Conservation (phyloP, 2,888 invertebrate genomes). For the Nysson spinosus region DNA sequence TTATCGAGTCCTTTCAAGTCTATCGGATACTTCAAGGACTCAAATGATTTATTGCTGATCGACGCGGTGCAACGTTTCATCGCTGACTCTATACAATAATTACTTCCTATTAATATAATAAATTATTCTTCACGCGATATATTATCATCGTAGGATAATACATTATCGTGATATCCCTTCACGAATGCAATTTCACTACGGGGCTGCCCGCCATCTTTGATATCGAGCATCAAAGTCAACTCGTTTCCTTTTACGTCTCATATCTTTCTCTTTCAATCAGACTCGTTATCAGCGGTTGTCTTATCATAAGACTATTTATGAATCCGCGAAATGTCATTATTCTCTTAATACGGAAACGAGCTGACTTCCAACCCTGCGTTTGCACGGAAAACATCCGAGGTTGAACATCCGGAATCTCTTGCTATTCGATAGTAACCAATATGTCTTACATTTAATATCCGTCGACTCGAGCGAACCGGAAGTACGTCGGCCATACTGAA, state of each 20-base stretch:
- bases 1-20: too few species aligned
- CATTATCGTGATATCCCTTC: slow-evolving; percentile 21
- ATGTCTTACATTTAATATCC: slow-evolving; percentile 40
- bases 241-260: slow-evolving; percentile 12
- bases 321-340: too few species aligned
- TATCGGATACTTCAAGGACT: neutral
- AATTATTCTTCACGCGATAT: slow-evolving; percentile 42
- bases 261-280: neutral
- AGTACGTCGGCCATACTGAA: neutral
- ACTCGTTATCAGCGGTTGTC: neutral
- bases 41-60: slow-evolving; percentile 30
- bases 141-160: slow-evolving; percentile 28
- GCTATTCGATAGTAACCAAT: slow-evolving; percentile 40
- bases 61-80: slow-evolving; percentile 49
- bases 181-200: too few species aligned
- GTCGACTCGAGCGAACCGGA: slow-evolving; percentile 50
- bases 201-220: too few species aligned
- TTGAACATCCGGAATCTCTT: slow-evolving; percentile 17
- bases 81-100: slow-evolving; percentile 42
- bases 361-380: slow-evolving; percentile 31
- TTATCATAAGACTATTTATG: too few species aligned
- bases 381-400: slow-evolving; percentile 52
- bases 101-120: slow-evolving; percentile 42
- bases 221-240: too few species aligned
- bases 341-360: slow-evolving; percentile 25